phyloP scores from a whole-genome alignment of 1,140 invertebrate genomes.

The Chymomyza costata region DNA sequence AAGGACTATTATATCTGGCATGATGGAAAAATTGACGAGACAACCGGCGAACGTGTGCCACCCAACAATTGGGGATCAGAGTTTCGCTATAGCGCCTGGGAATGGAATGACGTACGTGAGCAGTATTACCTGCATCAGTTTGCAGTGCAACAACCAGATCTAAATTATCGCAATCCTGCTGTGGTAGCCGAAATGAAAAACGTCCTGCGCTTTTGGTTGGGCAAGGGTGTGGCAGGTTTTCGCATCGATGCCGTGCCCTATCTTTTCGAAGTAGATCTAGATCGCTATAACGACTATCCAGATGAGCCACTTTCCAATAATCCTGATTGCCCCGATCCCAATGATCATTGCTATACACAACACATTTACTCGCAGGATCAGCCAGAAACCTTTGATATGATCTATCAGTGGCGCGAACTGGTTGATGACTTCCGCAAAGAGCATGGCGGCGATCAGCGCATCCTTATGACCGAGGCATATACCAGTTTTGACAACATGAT shows the following conservation, averaged over 20 bases:
- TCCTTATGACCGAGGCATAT: constrained; percentile 81
- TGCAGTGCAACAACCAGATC: constrained; percentile 80
- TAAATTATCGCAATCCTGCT: constrained; percentile 80
- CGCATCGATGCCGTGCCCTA: constrained; percentile 80
- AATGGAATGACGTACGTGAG: constrained; percentile 76
- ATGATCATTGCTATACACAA: constrained; percentile 78
- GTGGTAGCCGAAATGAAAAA: constrained; percentile 79
- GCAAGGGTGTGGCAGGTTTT: constrained; percentile 84
- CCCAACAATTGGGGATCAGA: constrained; percentile 79
- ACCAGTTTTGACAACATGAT: constrained; percentile 77
- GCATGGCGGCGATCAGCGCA: constrained; percentile 76
- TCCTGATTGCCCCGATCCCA: constrained; percentile 46
- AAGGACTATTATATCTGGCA: constrained; percentile 86
- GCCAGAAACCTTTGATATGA: constrained; percentile 79
- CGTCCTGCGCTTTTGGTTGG: constrained; percentile 83
- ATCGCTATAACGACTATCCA: constrained; percentile 76
- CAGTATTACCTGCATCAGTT: constrained; percentile 82
- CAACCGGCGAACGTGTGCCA: constrained; percentile 55
- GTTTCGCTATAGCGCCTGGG: constrained; percentile 77
- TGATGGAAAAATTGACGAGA: constrained; percentile 70
- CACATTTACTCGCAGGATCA: constrained; percentile 81
- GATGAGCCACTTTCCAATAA: constrained; percentile 79
- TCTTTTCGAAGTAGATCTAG: constrained; percentile 78
- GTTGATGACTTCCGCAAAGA: constrained; percentile 77
- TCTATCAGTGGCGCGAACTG: constrained; percentile 79